Evolutionary conservation across 2,113 vertebrate genomes (phyloP), one percentile per base, ranked within the genome.

Genomic region (Ochotona curzoniae): DNA sequence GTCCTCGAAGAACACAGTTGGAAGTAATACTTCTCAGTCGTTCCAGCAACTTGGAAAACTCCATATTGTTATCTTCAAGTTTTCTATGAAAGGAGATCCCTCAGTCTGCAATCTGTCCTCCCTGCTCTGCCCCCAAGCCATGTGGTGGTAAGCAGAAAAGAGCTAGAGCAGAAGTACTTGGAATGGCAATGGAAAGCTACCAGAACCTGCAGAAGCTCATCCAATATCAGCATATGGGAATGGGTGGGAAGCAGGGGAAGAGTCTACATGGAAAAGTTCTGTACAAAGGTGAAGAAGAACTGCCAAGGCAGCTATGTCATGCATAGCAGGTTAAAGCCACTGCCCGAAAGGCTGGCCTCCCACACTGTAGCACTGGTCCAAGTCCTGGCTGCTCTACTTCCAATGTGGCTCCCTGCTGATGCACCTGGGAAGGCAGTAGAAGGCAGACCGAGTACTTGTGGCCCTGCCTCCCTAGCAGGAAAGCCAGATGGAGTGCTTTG

Each of bases 111-210:
- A 44, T 44, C 38, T 44, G 38, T 44, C 79, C 64, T 71, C 7
- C 26, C 21, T 57, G 23, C 4, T 75, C 64, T 71, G 5, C 26
- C 21, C 63, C 23, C 4, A 30, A 54, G 51, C 38, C 76, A 35
- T 2, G 7, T 75, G 15, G 17, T 14, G 63, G 1, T 44, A 81
- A 70, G 35, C 76, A 17, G 10, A 79, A 17, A 82, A 12, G 23
- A 81, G 11, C 63, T 47, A 70, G 60, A 86, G 82, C 38, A 44
- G 30, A 51, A 75, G 23, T 35, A 8, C 21, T 94, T 67, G 64
- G 25, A 83, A 79, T 28, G 25, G 54, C 9, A 60, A 71, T 49
- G 73, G 57, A 92, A 93, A 94, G 75, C 69, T 51, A 74, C 67
- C 28, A 64, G 74, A 82, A n/a, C 30, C 91, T 93, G 38, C 57